Evolutionary conservation across 2,888 invertebrate genomes (phyloP), one percentile per base, ranked within the genome.

Genomic region (Deroplatys truncata): DNA sequence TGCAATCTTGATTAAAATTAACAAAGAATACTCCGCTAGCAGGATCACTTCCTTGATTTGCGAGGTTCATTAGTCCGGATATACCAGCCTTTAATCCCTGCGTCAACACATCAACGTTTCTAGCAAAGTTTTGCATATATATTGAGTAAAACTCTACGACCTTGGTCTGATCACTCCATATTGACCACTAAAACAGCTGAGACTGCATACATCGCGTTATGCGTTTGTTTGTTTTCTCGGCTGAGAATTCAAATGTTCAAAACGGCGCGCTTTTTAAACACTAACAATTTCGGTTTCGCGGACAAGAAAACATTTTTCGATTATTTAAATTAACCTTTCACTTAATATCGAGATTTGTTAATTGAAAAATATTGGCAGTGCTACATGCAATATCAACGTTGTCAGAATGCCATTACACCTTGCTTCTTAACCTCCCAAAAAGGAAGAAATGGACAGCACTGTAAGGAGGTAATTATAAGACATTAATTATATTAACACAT

Each of bases 1-100:
- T 97, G 96, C 97, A 97, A 94, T 99, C 99, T 94, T 99, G 99
- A 94, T 99, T 99, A 94, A 99, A 99, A 94, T 98, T 98, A 92
- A 98, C 98, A 94, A 98, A 98, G 94, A 97, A 97, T 94, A 97
- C 97, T 94, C 97, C 97, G 94, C 96, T 96, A 94, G 96, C 96
- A 93, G 96, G 95, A 94, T 97, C 97, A 93, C 96, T 95, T 93
- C 95, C 95, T 94, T 96, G 96, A 94, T 95, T 96, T 95, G 96
- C 95, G 95, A 97, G 96, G 96, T 96, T 97, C 97, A 97, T 97
- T 95, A 96, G 96, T 96, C 95, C 96, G 95, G 95, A 93, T 93
- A 94, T 94, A 92, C 94, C 94, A 93, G 93, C 93, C 93, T 94
- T 93, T 90, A 94, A 92, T 91, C 93, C 94, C 92, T 94, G 93